Conservation (phyloP, 2,113 vertebrate genomes). For the Rhinichthys klamathensis region DNA sequence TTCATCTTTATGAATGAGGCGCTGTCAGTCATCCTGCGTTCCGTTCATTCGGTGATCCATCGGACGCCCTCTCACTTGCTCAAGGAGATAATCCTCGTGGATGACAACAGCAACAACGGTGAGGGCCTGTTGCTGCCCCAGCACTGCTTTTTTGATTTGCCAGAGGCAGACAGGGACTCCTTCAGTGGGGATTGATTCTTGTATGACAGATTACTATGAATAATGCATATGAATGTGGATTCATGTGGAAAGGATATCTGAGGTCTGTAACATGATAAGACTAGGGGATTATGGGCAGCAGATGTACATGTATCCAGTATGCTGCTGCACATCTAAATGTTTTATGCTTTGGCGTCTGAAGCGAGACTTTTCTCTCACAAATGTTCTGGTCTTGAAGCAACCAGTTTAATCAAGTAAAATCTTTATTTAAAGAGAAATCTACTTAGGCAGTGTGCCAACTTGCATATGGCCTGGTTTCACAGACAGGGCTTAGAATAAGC, state of each 20-base stretch:
- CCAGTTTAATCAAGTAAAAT: not conserved
- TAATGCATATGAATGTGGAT: slow-evolving; percentile 15
- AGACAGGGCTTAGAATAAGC: too few relatives aligned
- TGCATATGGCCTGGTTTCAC: not conserved
- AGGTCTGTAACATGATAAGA: slow-evolving; percentile 11
- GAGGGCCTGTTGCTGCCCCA: slow-evolving; percentile 53
- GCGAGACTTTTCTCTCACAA: not conserved
- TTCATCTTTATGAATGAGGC: slow-evolving; percentile 99
- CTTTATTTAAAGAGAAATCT: not conserved
- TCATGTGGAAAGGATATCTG: not conserved
- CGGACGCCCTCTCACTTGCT: slow-evolving; percentile 90
- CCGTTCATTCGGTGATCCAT: slow-evolving; percentile 89
- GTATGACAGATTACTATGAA: slow-evolving; percentile 15
- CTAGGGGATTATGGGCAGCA: not conserved
- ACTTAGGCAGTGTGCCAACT: not conserved
- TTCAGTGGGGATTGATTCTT: not conserved
- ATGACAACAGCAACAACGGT: slow-evolving; percentile 96
- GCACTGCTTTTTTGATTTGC: not conserved
- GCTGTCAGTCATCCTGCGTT: slow-evolving; percentile 91
- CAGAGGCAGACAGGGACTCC: not conserved
- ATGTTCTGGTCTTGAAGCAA: not conserved
- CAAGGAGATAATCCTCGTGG: slow-evolving; percentile 96
- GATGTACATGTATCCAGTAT: not conserved
- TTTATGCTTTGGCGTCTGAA: not conserved
- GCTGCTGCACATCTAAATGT: not conserved